Evolutionary conservation across 2,888 invertebrate species (phyloP), one percentile per base, ranked within the genome.

Genomic region (Invenusta paracnida): DNA sequence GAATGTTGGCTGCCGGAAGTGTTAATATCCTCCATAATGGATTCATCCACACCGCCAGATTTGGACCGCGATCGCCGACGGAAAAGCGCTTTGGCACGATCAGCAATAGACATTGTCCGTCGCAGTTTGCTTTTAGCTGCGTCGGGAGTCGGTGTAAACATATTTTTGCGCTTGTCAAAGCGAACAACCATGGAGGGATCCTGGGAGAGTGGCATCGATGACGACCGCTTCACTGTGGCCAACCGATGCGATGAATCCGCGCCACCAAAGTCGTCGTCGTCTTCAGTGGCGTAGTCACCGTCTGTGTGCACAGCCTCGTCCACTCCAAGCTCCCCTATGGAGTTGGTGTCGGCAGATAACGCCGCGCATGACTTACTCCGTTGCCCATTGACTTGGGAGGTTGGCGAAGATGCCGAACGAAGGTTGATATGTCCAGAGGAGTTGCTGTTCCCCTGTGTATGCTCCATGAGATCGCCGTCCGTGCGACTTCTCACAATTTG

Each of bases 161-260:
- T 13, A 2, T 13, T 25, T 23, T 5, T 13, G 17, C 23, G 73
- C 23, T 73, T 73, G 73, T 25, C 23, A 23, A 73, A 73, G 31
- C 29, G 82, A 17, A 29, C 29, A 11, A 11, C 1, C 29, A 30
- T 30, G 5, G 29, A 13, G 82, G 31, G 82, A 27, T 82, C 82
- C 29, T 29, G 31, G 5, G 82, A 82, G 5, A 30, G 29, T 5
- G 82, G 82, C 82, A 82, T 82, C 25, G 82, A 82, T 5, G 82
- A 5, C 11, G 82, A 82, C 23, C 82, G 82, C 29, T 30, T 29
- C 82, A 82, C 82, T 23, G 82, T 82, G 25, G 82, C 82, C 5
- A 28, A 5, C n/a, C 82, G 82, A 2, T 82, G 27, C 11, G 11
- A 13, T 5, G 73, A 25, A 23, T 73, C 25, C 11, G 11, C 23